phyloP scores from a whole-genome alignment of 2,113 vertebrate genomes.

The Larimichthys crocea region DNA sequence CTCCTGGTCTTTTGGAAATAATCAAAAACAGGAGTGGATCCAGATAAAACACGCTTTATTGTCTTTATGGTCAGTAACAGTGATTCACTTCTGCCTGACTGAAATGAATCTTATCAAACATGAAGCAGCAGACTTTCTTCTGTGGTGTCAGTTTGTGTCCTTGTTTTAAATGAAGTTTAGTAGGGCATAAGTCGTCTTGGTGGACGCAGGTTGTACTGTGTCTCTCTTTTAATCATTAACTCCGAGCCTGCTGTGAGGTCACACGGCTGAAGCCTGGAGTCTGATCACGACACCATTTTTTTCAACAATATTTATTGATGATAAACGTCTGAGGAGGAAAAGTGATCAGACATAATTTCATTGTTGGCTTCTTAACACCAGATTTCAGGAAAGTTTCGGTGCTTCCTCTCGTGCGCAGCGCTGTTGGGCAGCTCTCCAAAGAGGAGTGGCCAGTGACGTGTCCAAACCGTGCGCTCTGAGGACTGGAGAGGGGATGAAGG shows the following conservation, averaged over 20 bases:
- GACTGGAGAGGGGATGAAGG: neutral
- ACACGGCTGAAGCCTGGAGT: too few relatives aligned
- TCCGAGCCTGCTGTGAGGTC: neutral
- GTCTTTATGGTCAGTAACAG: neutral
- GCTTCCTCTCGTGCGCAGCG: slow-evolving; percentile 12
- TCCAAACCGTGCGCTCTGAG: slow-evolving; percentile 33
- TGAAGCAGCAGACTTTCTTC: neutral
- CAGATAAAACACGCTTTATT: neutral
- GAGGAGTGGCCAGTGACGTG: slow-evolving; percentile 70
- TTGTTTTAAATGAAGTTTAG: neutral
- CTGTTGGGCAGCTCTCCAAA: slow-evolving; percentile 16
- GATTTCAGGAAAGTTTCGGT: neutral
- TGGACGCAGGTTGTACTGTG: neutral
- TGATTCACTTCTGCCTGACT: neutral
- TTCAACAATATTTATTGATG: neutral
- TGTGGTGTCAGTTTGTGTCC: neutral
- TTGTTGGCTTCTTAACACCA: neutral
- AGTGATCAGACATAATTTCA: too few relatives aligned
- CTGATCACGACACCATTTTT: too few relatives aligned
- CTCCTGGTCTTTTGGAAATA: neutral
- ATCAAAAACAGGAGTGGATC: neutral
- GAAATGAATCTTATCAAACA: neutral
- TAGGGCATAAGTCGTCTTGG: neutral
- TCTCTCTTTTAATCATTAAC: slow-evolving; percentile 39
- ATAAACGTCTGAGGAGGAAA: neutral